Evolutionary conservation across 2,113 vertebrate species (phyloP), one percentile per base, ranked within the genome.

Genomic region (Hippopotamus amphibius): DNA sequence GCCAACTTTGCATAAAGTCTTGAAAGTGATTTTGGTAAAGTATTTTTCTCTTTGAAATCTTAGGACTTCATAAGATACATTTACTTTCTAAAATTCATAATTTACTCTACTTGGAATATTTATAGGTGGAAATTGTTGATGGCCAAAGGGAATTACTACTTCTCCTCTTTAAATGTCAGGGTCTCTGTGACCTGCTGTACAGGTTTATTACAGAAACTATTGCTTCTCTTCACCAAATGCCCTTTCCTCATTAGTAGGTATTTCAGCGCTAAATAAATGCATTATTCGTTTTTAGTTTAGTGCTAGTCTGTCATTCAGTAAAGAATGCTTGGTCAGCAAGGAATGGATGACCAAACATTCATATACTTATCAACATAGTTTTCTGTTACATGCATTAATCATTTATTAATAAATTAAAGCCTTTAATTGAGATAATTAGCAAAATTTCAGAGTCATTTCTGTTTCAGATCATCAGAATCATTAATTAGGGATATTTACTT

Each of bases 151-250:
- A 93, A 74, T n/a, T 71, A 77, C 33, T 61, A 28, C 28, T 94
- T 85, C 12, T 88, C 48, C 61, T 37, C 65, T 55, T 93, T 83
- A 94, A 96, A 76, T 88, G 48, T 86, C 90, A 96, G 77, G n/a
- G 46, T 92, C 59, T 94, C 46, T 13, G 26, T 46, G 65, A 85
- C 83, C 77, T 96, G 90, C 57, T 80, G 12, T 6, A 28, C 11
- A 83, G 26, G 22, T 57, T 92, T 79, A 88, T 72, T 79, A 79
- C 10, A 43, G 21, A 53, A 61, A 92, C 69, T 79, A 26, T 59
- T 14, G 3, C 48, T 83, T 94, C 17, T 79, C 57, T 65, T 69
- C 22, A 53, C 7, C 16, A 83, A 74, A 83, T 43, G 61, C 57
- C 5, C 61, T 81, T 95, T 50, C 43, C 53, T 69, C 68, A 59